These are phyloP conservation scores for Lordiphosa mommai DNA, from an alignment of 1,140 invertebrate species.

Conservation along the genomic window DNA sequence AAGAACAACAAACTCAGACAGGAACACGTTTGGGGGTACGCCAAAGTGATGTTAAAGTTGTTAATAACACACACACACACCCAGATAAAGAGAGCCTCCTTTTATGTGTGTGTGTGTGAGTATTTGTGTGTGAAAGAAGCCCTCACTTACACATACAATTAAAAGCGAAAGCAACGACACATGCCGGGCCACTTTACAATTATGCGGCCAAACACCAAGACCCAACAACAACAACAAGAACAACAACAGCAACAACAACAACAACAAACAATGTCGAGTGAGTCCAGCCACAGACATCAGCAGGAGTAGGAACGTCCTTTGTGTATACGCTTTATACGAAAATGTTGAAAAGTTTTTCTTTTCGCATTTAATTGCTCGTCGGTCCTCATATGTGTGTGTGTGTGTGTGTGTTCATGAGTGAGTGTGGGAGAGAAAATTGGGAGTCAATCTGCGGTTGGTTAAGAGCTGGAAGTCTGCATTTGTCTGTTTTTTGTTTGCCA, in stretches of 20 bases:
- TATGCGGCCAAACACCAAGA: conserved; percentile 26
- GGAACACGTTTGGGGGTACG: conserved; percentile 46
- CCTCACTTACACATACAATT: conserved; percentile 41
- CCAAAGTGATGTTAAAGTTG: conserved; percentile 72
- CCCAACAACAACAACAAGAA: conserved; percentile 6
- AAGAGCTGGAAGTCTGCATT: conserved; percentile 33
- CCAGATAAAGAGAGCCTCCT: neutral
- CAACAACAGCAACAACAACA: conserved; percentile 3
- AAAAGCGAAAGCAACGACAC: conserved; percentile 54
- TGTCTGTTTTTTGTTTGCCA: conserved; percentile 37
- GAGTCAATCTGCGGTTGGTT: conserved; percentile 61
- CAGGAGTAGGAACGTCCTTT: conserved; percentile 27
- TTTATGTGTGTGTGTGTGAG: neutral
- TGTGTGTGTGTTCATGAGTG: conserved; percentile 13
- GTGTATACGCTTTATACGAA: conserved; percentile 32
- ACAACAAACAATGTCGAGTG: neutral
- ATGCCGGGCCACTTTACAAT: conserved; percentile 54
- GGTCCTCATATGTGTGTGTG: conserved; percentile 6
- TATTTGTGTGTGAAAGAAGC: conserved; percentile 1
- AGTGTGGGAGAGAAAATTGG: conserved; percentile 20
- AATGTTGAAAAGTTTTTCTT: conserved; percentile 56
- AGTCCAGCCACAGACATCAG: conserved; percentile 7
- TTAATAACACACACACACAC: conserved; percentile 47
- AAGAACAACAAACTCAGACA: conserved; percentile 23
- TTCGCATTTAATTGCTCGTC: conserved; percentile 60